phyloP scores from a whole-genome alignment of 2,888 invertebrate genomes.

The Dusona sp. region DNA sequence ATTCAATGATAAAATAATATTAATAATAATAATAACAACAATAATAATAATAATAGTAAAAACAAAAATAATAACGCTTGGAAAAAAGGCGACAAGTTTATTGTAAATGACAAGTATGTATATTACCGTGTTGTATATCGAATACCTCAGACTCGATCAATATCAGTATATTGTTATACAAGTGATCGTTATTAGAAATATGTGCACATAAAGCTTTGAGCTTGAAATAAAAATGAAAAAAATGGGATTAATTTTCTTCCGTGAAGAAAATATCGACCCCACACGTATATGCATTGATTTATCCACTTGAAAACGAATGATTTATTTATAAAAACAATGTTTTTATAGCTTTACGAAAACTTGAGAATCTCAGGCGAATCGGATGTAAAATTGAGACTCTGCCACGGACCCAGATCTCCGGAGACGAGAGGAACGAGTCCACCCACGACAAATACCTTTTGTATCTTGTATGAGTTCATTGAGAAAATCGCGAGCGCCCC shows the following conservation, averaged over 20 bases:
- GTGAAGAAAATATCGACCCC: slow-evolving; percentile 28
- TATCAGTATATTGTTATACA: slow-evolving; percentile 71
- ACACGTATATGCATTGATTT: neutral
- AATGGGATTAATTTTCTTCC: slow-evolving; percentile 28
- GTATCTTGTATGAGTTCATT: slow-evolving; percentile 50
- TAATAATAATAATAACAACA: too few relatives aligned
- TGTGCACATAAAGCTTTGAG: slow-evolving; percentile 70
- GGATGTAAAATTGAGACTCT: slow-evolving; percentile 27
- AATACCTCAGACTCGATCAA: slow-evolving; percentile 72
- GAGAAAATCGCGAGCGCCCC: slow-evolving; percentile 46
- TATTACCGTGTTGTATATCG: slow-evolving; percentile 71
- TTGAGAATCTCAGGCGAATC: slow-evolving; percentile 19
- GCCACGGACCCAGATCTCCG: slow-evolving; percentile 71
- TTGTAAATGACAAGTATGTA: slow-evolving; percentile 71
- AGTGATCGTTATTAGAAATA: slow-evolving; percentile 69
- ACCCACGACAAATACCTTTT: slow-evolving; percentile 78
- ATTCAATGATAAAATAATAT: too few relatives aligned
- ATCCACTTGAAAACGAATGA: neutral
- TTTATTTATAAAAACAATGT: neutral
- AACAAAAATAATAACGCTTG: slow-evolving; percentile 35
- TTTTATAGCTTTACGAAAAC: neutral
- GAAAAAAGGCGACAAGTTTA: slow-evolving; percentile 62
- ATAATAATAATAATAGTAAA: slow-evolving; percentile 35
- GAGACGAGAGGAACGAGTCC: slow-evolving; percentile 76
- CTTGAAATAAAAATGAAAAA: slow-evolving; percentile 59